phyloP scores from a whole-genome alignment of 2,888 invertebrate species.

The Phalera bucephala region DNA sequence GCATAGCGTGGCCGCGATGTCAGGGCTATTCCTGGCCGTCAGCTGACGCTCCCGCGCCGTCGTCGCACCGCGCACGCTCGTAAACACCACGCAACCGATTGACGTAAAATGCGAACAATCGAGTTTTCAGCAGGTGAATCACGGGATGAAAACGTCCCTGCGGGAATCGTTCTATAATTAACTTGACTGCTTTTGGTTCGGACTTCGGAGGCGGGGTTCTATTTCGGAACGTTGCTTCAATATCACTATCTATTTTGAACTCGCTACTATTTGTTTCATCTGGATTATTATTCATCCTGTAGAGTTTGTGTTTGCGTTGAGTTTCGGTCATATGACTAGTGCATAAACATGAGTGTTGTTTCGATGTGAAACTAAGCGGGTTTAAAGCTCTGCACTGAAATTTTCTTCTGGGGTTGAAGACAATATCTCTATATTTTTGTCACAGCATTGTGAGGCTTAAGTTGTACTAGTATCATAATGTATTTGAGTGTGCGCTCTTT shows the following conservation, averaged over 20 bases:
- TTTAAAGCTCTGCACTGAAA: no score
- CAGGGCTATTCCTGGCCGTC: conserved; percentile 82
- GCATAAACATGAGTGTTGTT: no score
- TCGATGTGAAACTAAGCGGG: no score
- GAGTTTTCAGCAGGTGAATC: conserved; percentile 82
- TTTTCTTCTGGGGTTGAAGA: no score
- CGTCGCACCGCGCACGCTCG: conserved; percentile 50
- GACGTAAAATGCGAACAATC: conserved; percentile 82
- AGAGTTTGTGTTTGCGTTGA: conserved; percentile 30
- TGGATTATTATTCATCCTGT: conserved; percentile 48
- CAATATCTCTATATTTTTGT: no score
- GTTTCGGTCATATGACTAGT: conserved; percentile 28
- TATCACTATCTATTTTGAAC: conserved; percentile 70
- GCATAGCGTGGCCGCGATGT: conserved; percentile 81
- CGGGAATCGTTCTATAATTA: conserved; percentile 75
- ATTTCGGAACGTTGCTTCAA: conserved; percentile 73
- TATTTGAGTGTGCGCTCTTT: no score
- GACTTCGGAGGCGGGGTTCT: conserved; percentile 78
- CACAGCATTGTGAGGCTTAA: no score
- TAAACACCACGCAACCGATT: conserved; percentile 81
- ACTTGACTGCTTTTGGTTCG: conserved; percentile 81
- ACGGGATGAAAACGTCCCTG: conserved; percentile 76
- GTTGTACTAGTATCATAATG: no score
- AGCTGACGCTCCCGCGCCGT: conserved; percentile 75
- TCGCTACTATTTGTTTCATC: conserved; percentile 58